Base-by-base conservation (phyloP, 37 sponge, comb jelly and placozoan genomes). In the Tethya wilhelma region DNA sequence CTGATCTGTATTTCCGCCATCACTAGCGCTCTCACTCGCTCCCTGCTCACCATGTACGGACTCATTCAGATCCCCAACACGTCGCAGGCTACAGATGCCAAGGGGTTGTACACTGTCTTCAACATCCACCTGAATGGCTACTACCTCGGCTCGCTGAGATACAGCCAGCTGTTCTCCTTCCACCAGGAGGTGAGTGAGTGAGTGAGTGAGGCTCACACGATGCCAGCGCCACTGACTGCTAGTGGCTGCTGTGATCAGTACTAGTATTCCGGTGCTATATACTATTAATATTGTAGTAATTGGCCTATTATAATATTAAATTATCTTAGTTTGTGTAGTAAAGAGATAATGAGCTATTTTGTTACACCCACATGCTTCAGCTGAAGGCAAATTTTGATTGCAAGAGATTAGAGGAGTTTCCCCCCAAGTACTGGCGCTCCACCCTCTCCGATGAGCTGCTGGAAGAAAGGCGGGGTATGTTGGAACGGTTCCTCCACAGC, bases 91-190 rank as follows among this genome's bases (percentile, higher is more conserved):
- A 37, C 28, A 4, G 82, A 81, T n/a, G 82, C 31, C 59, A 84
- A 77, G 68, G 46, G 39, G 22, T 25, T 44, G 8, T 76, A 44
- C 69, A 75, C 80, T 53, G 72, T 91, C 42, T 91, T 79, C 53
- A 77, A 91, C 55, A 78, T 91, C 45, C 56, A 82, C 67, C 4
- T 91, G 34, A 81, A 86, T 57, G 92, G 92, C 2, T 26, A 32
- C 76, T 91, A 91, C 66, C 84, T 82, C 55, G 77, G 88, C 44
- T 91, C 92, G 1, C 38, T 86, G 38, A 29, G 92, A 1, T 91
- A 91, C 87, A 86, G 87, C 49, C 84, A 83, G 38, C 84, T 91
- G 23, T 64, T 83, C 41, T 36, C 77, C 26, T 65, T 91, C 49
- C 57, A 65, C 55, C 43, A 83, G 23, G 88, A 91, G 87, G 92